Evolutionary conservation across 2,113 vertebrate genomes (phyloP).

Genomic region (Pongo pygmaeus): DNA sequence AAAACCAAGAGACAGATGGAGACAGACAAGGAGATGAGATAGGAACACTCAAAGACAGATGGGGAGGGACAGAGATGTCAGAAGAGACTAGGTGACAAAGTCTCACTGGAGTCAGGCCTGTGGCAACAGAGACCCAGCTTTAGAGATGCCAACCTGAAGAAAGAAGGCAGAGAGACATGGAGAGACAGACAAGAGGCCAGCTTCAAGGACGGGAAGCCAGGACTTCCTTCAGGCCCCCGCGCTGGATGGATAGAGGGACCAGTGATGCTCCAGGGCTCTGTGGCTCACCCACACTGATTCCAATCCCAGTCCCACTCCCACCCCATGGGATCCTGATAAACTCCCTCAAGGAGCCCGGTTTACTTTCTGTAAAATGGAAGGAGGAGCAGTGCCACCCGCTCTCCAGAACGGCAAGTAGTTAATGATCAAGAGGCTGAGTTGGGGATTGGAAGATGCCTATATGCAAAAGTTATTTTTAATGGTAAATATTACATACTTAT

Average conservation of each 20-base stretch:
- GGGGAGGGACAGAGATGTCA: conserved; percentile 81
- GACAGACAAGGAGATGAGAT: conserved; percentile 70
- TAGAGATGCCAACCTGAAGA: conserved; percentile 77
- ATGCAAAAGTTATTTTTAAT: background rate
- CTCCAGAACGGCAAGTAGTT: conserved; percentile 74
- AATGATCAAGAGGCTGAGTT: background rate
- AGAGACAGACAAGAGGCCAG: background rate
- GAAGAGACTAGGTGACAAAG: background rate
- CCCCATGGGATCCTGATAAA: conserved; percentile 89
- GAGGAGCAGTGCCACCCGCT: conserved; percentile 87
- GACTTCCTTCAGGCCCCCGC: conserved; percentile 82
- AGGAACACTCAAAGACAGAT: conserved; percentile 82
- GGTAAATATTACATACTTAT: background rate
- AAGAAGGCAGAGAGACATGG: conserved; percentile 82
- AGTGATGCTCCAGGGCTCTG: conserved; percentile 84
- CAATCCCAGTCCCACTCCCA: conserved; percentile 82
- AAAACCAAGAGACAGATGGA: background rate
- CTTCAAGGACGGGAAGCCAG: conserved; percentile 84
- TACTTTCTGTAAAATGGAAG: background rate
- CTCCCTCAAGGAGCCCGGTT: conserved; percentile 81
- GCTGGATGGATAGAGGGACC: conserved; percentile 81
- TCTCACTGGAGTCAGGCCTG: background rate
- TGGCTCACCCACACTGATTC: conserved; percentile 87
- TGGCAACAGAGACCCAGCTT: conserved; percentile 80
- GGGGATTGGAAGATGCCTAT: background rate